Evolutionary conservation across 2,888 invertebrate genomes (phyloP).

Genomic region (Mongoloraphidia duomilia): DNA sequence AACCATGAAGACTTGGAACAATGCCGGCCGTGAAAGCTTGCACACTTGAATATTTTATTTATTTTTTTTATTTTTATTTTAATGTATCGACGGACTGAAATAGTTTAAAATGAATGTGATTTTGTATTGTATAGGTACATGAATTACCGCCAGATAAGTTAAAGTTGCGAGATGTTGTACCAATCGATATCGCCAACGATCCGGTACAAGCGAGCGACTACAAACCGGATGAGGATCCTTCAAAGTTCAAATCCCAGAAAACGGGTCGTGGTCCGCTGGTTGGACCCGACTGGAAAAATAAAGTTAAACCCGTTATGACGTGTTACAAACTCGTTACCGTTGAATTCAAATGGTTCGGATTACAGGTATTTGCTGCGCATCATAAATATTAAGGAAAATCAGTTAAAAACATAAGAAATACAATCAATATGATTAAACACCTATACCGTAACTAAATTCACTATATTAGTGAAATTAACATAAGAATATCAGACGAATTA

Average conservation of each 20-base stretch:
- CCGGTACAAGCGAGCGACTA: constrained; percentile 66
- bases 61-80: neutral
- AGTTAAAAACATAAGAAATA: too few species aligned
- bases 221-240: constrained; percentile 75
- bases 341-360: constrained; percentile 97
- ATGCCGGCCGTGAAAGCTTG: too few species aligned
- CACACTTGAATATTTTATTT: neutral
- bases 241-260: constrained; percentile 77
- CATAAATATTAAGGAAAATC: too few species aligned
- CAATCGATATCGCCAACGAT: constrained; percentile 95
- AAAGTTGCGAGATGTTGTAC: constrained; percentile 73
- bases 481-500: too few species aligned
- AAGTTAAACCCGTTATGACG: constrained; percentile 82
- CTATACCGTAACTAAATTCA: too few species aligned
- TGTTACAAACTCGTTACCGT: constrained; percentile 95
- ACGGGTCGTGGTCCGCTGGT: constrained; percentile 86
- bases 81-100: neutral
- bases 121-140: constrained; percentile 57
- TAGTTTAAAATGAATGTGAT: neutral
- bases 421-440: too few species aligned
- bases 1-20: too few species aligned
- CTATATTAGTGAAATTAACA: too few species aligned
- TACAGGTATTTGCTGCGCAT: constrained; percentile 52
- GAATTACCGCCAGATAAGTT: constrained; percentile 79
- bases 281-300: constrained; percentile 64